phyloP scores from a whole-genome alignment of 2,797 vertebrate species.

The Chiloscyllium punctatum region DNA sequence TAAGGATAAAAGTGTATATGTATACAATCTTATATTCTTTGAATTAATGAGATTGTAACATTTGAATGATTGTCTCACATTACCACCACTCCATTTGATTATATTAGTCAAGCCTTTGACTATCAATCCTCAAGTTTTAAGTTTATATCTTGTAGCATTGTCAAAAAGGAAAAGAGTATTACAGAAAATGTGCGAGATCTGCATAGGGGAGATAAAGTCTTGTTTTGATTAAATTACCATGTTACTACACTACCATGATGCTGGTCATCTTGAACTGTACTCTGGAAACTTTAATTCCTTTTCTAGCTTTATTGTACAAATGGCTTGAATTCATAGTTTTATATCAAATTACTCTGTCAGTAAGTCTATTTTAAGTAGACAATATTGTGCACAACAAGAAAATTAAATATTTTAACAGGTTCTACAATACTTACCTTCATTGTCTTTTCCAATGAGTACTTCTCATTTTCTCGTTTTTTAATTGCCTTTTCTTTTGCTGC shows the following conservation, averaged over 20 bases:
- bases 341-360: not conserved
- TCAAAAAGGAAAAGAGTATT: not conserved
- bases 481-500: constrained; percentile 57
- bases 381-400: not conserved
- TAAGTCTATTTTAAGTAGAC: not conserved
- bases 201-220: not conserved
- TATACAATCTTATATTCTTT: not conserved
- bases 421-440: constrained; percentile 67
- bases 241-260: not conserved
- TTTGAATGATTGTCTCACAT: not conserved
- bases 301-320: not conserved
- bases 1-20: not conserved
- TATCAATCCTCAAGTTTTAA: not conserved
- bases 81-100: not conserved
- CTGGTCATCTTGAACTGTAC: not conserved
- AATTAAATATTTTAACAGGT: not conserved
- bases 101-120: not conserved
- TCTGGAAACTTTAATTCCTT: not conserved
- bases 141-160: not conserved
- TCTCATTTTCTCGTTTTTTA: constrained; percentile 65
- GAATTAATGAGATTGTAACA: not conserved
- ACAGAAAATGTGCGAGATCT: not conserved
- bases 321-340: not conserved
- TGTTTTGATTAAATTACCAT: not conserved
- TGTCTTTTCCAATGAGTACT: constrained; percentile 71